Conservation (phyloP, 2,113 vertebrate genomes). For the Pitta sordida region DNA sequence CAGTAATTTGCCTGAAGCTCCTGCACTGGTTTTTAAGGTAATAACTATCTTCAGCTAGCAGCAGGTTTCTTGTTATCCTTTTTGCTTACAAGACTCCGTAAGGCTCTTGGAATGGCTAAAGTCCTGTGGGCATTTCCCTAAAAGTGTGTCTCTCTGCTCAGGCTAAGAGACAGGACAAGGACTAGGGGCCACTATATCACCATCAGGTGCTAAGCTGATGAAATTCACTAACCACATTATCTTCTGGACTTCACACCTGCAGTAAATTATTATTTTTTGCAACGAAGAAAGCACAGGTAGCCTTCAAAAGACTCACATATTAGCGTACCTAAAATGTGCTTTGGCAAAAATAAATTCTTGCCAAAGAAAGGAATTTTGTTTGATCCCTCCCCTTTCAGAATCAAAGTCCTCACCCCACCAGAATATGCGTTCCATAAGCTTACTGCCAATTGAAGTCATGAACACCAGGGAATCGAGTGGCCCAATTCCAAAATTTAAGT, state of each 20-base stretch:
- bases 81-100: background rate
- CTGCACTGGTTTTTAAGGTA: background rate
- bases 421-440: background rate
- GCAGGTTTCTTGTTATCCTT: background rate
- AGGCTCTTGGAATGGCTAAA: background rate
- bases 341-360: background rate
- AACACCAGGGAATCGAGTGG: background rate
- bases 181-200: background rate
- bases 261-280: background rate
- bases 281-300: background rate
- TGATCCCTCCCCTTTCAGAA: background rate
- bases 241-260: background rate
- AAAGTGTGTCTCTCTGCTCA: background rate
- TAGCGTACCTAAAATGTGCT: background rate
- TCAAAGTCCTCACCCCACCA: background rate
- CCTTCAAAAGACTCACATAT: background rate
- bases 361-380: background rate
- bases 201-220: background rate
- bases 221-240: background rate
- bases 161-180: background rate
- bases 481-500: background rate
- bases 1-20: background rate
- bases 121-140: background rate
- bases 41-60: background rate
- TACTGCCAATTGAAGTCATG: background rate